Evolutionary conservation across 2,888 invertebrate species (phyloP), one percentile per base, ranked within the genome.

Genomic region (Leptinotarsa haldemani): DNA sequence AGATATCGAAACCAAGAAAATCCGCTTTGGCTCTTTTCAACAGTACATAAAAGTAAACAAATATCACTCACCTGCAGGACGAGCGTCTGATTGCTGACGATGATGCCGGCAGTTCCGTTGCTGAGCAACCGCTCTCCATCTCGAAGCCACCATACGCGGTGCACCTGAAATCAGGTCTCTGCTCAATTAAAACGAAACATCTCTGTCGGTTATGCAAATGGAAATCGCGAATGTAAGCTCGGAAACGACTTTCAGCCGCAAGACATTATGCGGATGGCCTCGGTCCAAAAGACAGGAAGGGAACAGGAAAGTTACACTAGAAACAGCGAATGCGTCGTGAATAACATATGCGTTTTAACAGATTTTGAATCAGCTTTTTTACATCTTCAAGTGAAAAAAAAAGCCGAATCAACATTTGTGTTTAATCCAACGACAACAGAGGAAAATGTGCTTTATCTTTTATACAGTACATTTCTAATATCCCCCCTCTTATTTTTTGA

Each of bases 51-150:
- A 30, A 40, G 40, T 2, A 12, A 40, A 40, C 40, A 40, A 40
- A 9, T 9, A 40, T 7, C 30, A 40, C 61, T 82, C 80, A 87
- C 91, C 89, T 95, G 95, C 64, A 95, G 89, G 0, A 95, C 94
- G 74, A 95, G 88, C 80, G 94, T 94, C 87, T 95, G 95, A 87
- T 95, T 94, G 84, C 94, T 94, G 78, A 95, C 92, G 74, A 95
- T 93, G 65, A 94, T 92, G 3, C 94, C 94, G n/a, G 92, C 91
- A 9, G 92, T 92, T 7, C 91, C 90, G 84, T 94, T 94, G 82
- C 94, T 94, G 81, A 91, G 89, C 69, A 93, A 86, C 78, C 90
- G 88, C 80, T 90, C 90, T 74, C 93, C 94, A 92, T 95, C 90
- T 65, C 85, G 77, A 61, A 87, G 80, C 83, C 86, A 85, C 86